Evolutionary conservation across 2,888 invertebrate species (phyloP).

Genomic region (Aphidius colemani): DNA sequence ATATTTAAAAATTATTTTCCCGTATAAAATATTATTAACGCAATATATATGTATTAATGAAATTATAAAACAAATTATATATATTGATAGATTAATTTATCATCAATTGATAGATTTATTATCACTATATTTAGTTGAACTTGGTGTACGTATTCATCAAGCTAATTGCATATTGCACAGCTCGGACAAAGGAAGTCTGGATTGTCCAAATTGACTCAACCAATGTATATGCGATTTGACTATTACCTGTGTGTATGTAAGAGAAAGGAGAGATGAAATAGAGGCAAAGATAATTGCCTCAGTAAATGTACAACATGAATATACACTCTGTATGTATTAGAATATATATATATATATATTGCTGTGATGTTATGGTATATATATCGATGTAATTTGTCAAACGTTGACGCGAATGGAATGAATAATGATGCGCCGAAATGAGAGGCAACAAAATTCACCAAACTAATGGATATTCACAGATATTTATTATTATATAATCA

Average conservation of each 20-base stretch:
- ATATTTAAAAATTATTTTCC: too few relatives aligned
- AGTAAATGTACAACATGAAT: conserved; percentile 14
- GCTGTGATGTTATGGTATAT: conserved; percentile 6
- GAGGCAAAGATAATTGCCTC: conserved; percentile 17
- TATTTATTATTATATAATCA: background rate
- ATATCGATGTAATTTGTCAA: conserved; percentile 26
- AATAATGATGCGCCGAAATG: conserved; percentile 16
- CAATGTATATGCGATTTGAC: background rate
- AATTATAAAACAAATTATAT: too few relatives aligned
- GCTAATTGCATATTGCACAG: too few relatives aligned
- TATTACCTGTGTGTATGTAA: background rate
- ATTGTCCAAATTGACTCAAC: background rate
- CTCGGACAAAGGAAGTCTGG: conserved; percentile 20
- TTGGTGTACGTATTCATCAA: too few relatives aligned
- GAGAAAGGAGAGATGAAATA: conserved; percentile 4
- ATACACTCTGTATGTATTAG: too few relatives aligned
- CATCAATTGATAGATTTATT: too few relatives aligned
- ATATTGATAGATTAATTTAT: too few relatives aligned
- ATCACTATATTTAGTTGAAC: too few relatives aligned
- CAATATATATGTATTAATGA: too few relatives aligned
- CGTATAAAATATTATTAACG: too few relatives aligned
- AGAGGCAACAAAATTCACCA: background rate
- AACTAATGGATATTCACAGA: background rate
- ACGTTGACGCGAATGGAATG: conserved; percentile 24
- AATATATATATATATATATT: too few relatives aligned